phyloP scores from a whole-genome alignment of 2,888 invertebrate genomes.

The Tenthredo amoena region DNA sequence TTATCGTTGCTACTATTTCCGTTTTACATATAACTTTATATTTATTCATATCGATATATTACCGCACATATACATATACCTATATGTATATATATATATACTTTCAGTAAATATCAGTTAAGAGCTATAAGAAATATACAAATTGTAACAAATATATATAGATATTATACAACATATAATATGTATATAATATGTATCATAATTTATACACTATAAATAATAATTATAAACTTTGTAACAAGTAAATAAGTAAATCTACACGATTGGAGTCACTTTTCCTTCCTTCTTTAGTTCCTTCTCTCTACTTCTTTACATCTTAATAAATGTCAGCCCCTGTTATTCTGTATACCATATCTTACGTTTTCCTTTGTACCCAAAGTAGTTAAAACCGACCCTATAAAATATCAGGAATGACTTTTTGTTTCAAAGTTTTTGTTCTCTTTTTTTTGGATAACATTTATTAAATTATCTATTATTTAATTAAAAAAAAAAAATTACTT shows the following conservation, averaged over 20 bases:
- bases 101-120: not conserved
- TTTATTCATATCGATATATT: not conserved
- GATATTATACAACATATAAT: constrained; percentile 39
- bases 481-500: not conserved
- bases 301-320: not conserved
- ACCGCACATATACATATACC: not conserved
- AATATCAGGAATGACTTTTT: constrained; percentile 22
- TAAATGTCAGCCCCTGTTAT: constrained; percentile 10
- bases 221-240: constrained; percentile 18
- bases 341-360: not conserved
- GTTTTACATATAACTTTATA: not conserved
- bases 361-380: not conserved
- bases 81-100: not conserved
- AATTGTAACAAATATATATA: constrained; percentile 49
- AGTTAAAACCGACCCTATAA: not conserved
- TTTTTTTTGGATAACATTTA: not conserved
- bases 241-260: constrained; percentile 39
- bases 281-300: not conserved
- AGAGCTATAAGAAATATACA: constrained; percentile 33
- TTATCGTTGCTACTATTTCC: constrained; percentile 24
- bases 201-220: constrained; percentile 35
- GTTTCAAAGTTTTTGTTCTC: not conserved
- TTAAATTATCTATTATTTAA: not conserved
- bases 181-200: constrained; percentile 44
- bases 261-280: constrained; percentile 17